Evolutionary conservation across 2,797 vertebrate genomes (phyloP).

Genomic region (Anguilla megastoma): DNA sequence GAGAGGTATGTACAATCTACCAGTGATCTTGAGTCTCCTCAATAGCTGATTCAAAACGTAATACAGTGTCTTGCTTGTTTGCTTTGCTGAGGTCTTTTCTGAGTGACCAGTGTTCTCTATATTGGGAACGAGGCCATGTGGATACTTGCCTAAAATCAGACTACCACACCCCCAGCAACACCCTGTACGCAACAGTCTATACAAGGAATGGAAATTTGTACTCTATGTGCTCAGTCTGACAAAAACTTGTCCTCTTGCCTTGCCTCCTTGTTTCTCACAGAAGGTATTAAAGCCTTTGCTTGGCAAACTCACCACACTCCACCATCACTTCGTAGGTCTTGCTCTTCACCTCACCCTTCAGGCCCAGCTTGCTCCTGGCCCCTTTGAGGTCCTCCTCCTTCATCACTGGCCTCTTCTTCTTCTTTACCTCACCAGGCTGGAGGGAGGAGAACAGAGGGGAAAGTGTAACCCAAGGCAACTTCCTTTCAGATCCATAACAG

Average conservation of each 20-base stretch:
- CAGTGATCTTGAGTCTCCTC: too few relatives aligned
- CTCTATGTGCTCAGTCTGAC: not conserved
- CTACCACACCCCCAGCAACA: not conserved
- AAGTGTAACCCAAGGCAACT: not conserved
- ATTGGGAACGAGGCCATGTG: not conserved
- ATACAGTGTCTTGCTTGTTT: not conserved
- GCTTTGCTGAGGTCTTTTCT: not conserved
- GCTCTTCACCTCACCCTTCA: constrained; percentile 89
- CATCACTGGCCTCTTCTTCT: constrained; percentile 90
- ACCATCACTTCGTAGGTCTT: constrained; percentile 97
- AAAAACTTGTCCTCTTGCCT: not conserved
- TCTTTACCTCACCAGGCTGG: constrained; percentile 76
- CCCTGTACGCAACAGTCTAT: constrained; percentile 13
- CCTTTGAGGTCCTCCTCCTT: constrained; percentile 94
- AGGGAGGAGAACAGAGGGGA: not conserved
- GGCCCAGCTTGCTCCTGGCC: constrained; percentile 84
- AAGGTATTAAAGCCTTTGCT: not conserved
- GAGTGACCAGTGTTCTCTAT: not conserved
- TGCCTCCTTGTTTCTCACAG: not conserved
- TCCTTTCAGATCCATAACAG: not conserved
- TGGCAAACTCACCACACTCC: constrained; percentile 87
- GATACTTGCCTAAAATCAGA: not conserved
- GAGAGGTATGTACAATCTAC: not conserved
- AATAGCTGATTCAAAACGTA: not conserved
- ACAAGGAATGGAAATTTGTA: constrained; percentile 35